Conservation (phyloP, 2,113 vertebrate genomes). For the Heptranchias perlo region DNA sequence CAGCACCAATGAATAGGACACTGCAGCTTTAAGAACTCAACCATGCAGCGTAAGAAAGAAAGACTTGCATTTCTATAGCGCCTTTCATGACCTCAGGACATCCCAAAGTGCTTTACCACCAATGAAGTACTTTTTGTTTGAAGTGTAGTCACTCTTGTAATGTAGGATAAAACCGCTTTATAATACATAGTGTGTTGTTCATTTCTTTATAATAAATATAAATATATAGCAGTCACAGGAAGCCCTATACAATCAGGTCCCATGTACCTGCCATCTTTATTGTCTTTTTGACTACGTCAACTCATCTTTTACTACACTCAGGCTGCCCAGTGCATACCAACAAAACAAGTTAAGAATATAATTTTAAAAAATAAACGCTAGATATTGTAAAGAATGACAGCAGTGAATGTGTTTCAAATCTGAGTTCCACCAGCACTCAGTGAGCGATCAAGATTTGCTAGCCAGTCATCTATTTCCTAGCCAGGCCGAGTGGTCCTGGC, state of each 20-base stretch:
- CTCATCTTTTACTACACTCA: neutral
- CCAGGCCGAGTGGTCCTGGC: no score
- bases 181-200: neutral
- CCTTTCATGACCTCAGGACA: neutral
- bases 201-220: neutral
- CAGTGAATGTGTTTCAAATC: neutral
- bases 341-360: neutral
- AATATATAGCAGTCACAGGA: neutral
- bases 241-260: neutral
- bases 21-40: neutral
- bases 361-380: neutral
- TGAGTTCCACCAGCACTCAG: neutral
- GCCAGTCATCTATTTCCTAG: no score
- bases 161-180: neutral
- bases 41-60: neutral
- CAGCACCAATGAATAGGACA: neutral
- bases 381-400: neutral
- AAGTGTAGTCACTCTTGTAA: neutral
- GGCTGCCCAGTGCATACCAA: neutral
- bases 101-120: neutral
- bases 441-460: neutral
- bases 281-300: neutral
- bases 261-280: neutral
- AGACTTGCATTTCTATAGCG: neutral
- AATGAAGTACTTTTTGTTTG: neutral